Conservation (phyloP, 2,888 invertebrate genomes). For the Cyclophora punctaria region DNA sequence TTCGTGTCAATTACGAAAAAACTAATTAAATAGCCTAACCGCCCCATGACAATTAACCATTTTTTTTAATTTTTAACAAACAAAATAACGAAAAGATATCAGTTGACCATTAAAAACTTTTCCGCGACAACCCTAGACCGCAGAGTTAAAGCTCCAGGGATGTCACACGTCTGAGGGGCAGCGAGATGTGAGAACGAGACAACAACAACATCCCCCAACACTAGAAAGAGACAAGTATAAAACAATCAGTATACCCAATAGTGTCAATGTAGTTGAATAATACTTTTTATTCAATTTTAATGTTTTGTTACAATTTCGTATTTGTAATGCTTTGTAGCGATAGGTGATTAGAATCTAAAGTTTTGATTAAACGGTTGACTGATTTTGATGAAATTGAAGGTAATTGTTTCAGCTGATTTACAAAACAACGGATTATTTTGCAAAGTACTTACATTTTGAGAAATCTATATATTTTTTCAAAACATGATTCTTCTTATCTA, state of each 20-base stretch:
- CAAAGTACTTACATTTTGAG: no score
- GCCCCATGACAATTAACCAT: no score
- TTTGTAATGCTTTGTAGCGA: conserved; percentile 9
- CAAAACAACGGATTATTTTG: no score
- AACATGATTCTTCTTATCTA: no score
- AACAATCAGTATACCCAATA: conserved; percentile 1
- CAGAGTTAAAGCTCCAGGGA: conserved; percentile 64
- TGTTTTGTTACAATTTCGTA: conserved; percentile 33
- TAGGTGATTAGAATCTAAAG: no score
- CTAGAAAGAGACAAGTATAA: conserved; percentile 30
- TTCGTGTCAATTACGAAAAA: no score
- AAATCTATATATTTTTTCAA: no score
- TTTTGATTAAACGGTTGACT: no score
- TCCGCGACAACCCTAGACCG: conserved; percentile 40
- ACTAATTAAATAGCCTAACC: no score
- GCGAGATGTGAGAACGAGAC: conserved; percentile 61
- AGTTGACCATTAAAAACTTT: neutral
- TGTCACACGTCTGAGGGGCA: conserved; percentile 67
- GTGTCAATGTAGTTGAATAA: conserved; percentile 27
- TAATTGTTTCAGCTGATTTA: no score
- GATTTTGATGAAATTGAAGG: no score
- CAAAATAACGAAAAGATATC: no score
- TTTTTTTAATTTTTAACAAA: neutral
- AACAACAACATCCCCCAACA: conserved; percentile 19
- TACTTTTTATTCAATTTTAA: conserved; percentile 46